Percentiles rank a stretch among this genome's conserved stretches.
These are phyloP conservation scores for Rhadinocentrus ornatus DNA, from an alignment of 2,797 vertebrate species.

Conservation along the genomic window DNA sequence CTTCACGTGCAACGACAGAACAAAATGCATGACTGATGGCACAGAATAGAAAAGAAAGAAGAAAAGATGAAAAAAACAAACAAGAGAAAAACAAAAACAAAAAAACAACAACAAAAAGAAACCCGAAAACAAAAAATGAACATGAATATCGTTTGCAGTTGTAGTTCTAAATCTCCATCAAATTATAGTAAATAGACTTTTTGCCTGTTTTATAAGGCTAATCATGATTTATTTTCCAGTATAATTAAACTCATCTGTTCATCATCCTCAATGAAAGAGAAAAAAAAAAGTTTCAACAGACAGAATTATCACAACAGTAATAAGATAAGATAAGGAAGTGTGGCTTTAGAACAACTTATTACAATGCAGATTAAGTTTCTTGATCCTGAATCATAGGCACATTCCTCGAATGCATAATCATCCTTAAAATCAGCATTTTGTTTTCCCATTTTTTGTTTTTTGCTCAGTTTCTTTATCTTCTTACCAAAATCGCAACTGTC, in stretches of 20 bases:
- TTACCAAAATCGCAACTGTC: conserved; percentile 21
- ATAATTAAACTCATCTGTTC: conserved; percentile 24
- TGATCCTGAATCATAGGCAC: conserved; percentile 45
- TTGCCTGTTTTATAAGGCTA: too few species aligned
- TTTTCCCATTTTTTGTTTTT: conserved; percentile 29
- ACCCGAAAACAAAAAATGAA: too few species aligned
- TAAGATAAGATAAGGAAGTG: conserved; percentile 17
- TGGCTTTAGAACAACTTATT: conserved; percentile 31
- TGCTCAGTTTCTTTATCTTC: conserved; percentile 13
- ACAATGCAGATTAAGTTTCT: conserved; percentile 30
- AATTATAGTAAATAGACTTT: too few species aligned
- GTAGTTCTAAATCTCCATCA: too few species aligned
- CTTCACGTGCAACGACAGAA: too few species aligned
- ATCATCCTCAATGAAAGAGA: not conserved
- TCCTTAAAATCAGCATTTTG: conserved; percentile 19
- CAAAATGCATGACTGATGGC: too few species aligned
- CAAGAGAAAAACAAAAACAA: too few species aligned
- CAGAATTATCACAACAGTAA: not conserved
- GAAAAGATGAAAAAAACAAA: too few species aligned
- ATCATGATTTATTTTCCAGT: conserved; percentile 1
- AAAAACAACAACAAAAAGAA: too few species aligned
- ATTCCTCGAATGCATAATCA: conserved; percentile 38
- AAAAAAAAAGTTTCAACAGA: not conserved
- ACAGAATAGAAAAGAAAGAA: too few species aligned
- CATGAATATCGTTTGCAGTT: too few species aligned